Evolutionary conservation across 2,113 vertebrate genomes (phyloP).

Genomic region (Mus pahari): DNA sequence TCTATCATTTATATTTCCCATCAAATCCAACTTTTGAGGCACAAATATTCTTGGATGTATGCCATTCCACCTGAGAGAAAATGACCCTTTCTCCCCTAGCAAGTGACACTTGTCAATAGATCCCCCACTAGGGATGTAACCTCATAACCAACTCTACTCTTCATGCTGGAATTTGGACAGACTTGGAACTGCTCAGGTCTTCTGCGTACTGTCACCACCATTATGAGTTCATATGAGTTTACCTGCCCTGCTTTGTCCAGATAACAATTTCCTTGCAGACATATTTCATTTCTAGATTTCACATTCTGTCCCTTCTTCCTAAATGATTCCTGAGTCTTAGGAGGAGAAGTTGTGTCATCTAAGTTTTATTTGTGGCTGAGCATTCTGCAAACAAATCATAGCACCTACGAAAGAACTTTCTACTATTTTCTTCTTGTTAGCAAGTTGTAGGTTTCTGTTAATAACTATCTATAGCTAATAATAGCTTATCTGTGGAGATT

Average conservation of each 20-base stretch:
- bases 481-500: neutral
- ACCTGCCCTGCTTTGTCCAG: neutral
- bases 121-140: neutral
- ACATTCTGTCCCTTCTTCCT: neutral
- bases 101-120: neutral
- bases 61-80: neutral
- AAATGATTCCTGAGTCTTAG: neutral
- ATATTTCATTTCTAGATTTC: neutral
- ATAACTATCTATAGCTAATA: neutral
- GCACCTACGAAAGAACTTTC: no score
- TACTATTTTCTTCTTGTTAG: neutral
- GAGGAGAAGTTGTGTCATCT: neutral
- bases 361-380: neutral
- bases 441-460: neutral
- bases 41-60: neutral
- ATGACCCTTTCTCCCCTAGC: neutral
- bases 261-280: neutral
- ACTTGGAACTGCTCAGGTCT: neutral
- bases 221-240: neutral
- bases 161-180: neutral
- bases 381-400: neutral
- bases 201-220: neutral
- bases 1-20: neutral
- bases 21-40: neutral
- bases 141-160: neutral